Conservation (phyloP, 2,113 vertebrate genomes). For the Salvelinus namaycush region DNA sequence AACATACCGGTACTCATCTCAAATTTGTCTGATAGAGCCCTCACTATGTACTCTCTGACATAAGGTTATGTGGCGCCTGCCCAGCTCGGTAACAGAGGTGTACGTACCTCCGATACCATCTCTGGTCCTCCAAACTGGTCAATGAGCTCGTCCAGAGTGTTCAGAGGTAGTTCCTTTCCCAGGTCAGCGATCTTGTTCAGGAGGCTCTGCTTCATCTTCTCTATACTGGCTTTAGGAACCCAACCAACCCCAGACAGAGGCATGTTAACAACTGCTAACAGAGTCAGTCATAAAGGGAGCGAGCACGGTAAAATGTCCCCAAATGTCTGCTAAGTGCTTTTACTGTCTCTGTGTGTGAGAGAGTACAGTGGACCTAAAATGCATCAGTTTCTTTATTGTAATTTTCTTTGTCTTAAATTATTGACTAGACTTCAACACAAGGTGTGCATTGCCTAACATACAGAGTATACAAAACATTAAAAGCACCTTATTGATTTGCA, state of each 20-base stretch:
- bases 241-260: neutral
- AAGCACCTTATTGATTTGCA: too few species aligned
- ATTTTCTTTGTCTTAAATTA: too few species aligned
- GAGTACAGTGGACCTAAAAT: too few species aligned
- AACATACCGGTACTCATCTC: neutral
- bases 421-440: too few species aligned
- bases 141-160: constrained; percentile 94
- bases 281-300: neutral
- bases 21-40: neutral
- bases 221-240: constrained; percentile 73
- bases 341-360: neutral
- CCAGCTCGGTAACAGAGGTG: too few species aligned
- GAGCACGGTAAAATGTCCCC: neutral
- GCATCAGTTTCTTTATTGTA: too few species aligned
- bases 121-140: constrained; percentile 93
- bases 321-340: neutral
- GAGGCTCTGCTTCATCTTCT: constrained; percentile 87
- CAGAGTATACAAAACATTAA: too few species aligned
- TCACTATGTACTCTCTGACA: neutral
- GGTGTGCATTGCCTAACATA: too few species aligned
- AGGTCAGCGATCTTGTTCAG: constrained; percentile 85
- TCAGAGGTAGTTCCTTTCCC: constrained; percentile 94
- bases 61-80: too few species aligned
- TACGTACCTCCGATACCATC: constrained; percentile 86
- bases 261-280: neutral